Evolutionary conservation across 2,888 invertebrate species (phyloP).

Genomic region (Gisinianus flammeolus): DNA sequence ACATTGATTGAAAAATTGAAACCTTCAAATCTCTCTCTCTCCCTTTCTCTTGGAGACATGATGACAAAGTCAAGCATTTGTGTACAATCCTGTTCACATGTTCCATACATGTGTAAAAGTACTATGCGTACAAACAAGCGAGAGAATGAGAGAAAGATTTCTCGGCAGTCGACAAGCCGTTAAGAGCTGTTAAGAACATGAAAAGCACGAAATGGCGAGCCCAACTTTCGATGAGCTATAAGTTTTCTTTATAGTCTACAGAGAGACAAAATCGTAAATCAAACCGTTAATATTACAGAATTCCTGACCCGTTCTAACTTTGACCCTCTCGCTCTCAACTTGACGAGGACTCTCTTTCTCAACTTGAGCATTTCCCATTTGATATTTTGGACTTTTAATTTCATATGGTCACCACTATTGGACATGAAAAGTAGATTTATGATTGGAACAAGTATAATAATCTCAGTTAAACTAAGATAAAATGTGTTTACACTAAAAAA

Average conservation of each 20-base stretch:
- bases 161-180: neutral
- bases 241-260: neutral
- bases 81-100: neutral
- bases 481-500: constrained; percentile 1
- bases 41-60: neutral
- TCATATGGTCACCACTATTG: neutral
- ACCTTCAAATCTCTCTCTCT: neutral
- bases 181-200: neutral
- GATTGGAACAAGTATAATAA: neutral
- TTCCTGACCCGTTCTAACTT: constrained; percentile 4
- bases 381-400: neutral
- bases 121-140: neutral
- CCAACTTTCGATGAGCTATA: neutral
- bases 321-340: neutral
- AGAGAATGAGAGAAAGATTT: too few relatives aligned
- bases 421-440: neutral
- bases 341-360: neutral
- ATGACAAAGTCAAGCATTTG: neutral
- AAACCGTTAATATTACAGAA: neutral
- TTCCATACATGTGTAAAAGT: too few relatives aligned
- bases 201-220: neutral
- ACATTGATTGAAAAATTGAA: neutral
- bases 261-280: constrained; percentile 9
- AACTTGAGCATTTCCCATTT: neutral
- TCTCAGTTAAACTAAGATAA: neutral